Evolutionary conservation across 2,888 invertebrate genomes (phyloP).

Genomic region (Meiosimyza decipiens): DNA sequence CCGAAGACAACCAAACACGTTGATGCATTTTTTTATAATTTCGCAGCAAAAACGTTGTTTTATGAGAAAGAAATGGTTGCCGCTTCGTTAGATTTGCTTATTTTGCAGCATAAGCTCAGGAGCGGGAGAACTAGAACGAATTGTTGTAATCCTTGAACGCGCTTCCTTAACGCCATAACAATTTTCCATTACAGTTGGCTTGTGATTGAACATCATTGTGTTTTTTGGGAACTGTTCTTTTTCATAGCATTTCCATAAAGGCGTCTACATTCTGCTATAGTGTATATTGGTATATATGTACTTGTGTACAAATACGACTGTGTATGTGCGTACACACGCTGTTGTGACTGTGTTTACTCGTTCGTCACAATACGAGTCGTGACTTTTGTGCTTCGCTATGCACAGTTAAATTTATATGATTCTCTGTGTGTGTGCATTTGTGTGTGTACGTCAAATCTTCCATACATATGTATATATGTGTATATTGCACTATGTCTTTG

Average conservation of each 20-base stretch:
- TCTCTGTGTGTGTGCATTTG: background rate
- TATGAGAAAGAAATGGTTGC: background rate
- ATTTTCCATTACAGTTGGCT: slow-evolving; percentile 32
- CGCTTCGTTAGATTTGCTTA: slow-evolving; percentile 24
- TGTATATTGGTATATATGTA: slow-evolving; percentile 8
- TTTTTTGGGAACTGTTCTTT: background rate
- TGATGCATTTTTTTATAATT: no score
- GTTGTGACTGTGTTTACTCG: slow-evolving; percentile 29
- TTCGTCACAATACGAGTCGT: slow-evolving; percentile 30
- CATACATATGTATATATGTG: background rate
- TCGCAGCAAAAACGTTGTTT: no score
- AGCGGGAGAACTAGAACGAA: no score
- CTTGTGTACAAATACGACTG: slow-evolving; percentile 10
- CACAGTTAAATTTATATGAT: background rate
- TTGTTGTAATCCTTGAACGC: slow-evolving; percentile 24
- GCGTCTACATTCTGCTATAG: background rate
- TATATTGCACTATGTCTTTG: background rate
- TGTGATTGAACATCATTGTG: slow-evolving; percentile 23
- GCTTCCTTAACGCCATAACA: slow-evolving; percentile 25
- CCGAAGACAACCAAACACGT: no score
- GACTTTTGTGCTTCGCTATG: slow-evolving; percentile 7
- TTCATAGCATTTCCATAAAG: background rate
- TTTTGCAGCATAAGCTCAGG: background rate
- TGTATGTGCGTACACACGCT: slow-evolving; percentile 29
- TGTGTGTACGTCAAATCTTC: background rate